Evolutionary conservation across 1,140 invertebrate genomes (phyloP).

Genomic region (Lepidurus packardi): DNA sequence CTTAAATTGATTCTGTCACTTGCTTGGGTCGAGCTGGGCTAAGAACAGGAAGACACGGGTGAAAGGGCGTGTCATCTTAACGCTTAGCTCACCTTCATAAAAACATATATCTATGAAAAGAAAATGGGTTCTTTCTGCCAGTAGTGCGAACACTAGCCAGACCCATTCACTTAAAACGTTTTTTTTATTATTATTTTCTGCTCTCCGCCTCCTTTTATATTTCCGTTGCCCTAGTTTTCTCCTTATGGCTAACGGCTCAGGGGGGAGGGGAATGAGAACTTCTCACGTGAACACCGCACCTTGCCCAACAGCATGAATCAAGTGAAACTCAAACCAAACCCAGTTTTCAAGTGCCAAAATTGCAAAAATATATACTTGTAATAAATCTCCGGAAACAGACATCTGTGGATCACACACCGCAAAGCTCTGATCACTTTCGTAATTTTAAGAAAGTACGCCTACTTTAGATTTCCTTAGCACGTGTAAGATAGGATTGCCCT

Average conservation of each 20-base stretch:
- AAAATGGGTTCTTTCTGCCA: neutral
- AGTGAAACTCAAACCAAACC: neutral
- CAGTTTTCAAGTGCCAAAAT: neutral
- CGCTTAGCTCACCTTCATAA: neutral
- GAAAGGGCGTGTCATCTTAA: neutral
- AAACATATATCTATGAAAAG: neutral
- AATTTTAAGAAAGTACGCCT: no score
- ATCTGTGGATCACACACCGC: no score
- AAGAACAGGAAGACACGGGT: neutral
- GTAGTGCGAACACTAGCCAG: neutral
- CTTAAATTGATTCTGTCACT: neutral
- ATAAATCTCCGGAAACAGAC: no score
- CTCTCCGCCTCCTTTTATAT: neutral
- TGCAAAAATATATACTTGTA: no score
- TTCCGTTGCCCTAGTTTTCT: conserved; percentile 5
- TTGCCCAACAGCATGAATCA: neutral
- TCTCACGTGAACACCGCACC: neutral
- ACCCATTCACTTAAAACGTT: neutral
- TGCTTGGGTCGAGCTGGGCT: neutral
- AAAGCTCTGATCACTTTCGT: no score
- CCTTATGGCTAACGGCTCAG: neutral
- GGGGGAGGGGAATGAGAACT: neutral
- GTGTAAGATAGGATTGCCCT: no score
- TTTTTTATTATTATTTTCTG: no score
- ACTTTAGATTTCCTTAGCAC: no score